Conservation (phyloP, 2,797 vertebrate genomes). For the Anniella stebbinsi region DNA sequence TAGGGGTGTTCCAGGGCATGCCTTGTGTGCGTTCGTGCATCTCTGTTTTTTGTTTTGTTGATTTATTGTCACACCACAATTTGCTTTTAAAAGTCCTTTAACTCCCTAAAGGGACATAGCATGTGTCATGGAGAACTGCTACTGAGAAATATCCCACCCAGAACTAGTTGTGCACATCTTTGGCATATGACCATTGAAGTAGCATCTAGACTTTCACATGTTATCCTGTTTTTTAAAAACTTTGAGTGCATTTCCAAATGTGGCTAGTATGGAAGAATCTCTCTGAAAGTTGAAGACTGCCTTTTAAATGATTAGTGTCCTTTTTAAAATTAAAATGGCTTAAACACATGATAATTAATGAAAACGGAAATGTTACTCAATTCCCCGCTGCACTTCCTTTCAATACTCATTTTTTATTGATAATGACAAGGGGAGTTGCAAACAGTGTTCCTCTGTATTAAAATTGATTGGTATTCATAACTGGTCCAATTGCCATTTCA, state of each 20-base stretch:
- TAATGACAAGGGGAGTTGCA: too few species aligned
- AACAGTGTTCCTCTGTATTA: not conserved
- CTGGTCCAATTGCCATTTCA: conserved; percentile 43
- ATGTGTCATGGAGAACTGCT: not conserved
- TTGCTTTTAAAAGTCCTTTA: not conserved
- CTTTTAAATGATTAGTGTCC: not conserved
- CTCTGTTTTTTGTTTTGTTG: not conserved
- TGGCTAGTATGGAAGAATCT: not conserved
- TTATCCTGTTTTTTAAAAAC: not conserved
- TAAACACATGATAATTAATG: not conserved
- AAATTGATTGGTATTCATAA: not conserved
- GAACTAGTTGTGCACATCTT: not conserved
- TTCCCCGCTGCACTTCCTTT: not conserved
- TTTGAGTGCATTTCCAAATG: not conserved
- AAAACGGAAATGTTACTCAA: not conserved
- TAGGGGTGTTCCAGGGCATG: not conserved
- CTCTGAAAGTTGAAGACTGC: not conserved
- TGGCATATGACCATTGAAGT: not conserved
- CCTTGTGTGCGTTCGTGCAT: not conserved
- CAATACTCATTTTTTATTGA: not conserved
- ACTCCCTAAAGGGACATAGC: not conserved
- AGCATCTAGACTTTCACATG: not conserved
- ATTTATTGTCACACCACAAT: not conserved
- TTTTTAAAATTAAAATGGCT: not conserved
- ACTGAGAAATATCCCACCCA: not conserved